These are phyloP conservation scores for Caenorhabditis afra DNA, from an alignment of 2,888 invertebrate species.

Conservation along the genomic window DNA sequence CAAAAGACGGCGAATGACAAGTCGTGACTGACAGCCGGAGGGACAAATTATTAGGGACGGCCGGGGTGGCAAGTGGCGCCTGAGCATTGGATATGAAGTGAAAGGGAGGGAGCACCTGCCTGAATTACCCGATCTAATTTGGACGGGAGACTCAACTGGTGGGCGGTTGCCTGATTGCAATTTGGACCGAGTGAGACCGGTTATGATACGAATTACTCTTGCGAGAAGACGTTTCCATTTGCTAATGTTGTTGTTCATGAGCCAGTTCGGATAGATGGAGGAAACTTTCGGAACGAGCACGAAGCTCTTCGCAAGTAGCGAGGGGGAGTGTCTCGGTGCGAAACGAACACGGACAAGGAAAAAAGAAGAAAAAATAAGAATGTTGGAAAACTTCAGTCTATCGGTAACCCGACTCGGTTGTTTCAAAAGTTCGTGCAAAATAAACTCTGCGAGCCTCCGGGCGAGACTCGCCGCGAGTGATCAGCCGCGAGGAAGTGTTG, in stretches of 20 bases:
- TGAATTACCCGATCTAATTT: constrained; percentile 21
- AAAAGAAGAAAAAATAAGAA: too few species aligned
- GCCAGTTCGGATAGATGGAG: too few species aligned
- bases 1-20: background rate
- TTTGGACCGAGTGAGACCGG: background rate
- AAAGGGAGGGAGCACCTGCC: constrained; percentile 19
- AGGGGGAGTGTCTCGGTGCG: too few species aligned
- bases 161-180: constrained; percentile 4
- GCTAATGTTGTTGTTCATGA: too few species aligned
- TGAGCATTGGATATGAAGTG: constrained; percentile 8
- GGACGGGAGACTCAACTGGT: constrained; percentile 16
- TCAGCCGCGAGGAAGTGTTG: constrained; percentile 24
- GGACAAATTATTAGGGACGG: constrained; percentile 29
- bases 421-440: constrained; percentile 3
- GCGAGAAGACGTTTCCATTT: too few species aligned
- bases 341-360: too few species aligned
- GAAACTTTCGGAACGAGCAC: too few species aligned
- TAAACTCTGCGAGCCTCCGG: background rate
- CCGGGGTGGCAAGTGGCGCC: constrained; percentile 27
- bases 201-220: too few species aligned
- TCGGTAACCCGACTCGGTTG: constrained; percentile 1
- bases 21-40: constrained; percentile 26
- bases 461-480: background rate
- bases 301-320: too few species aligned
- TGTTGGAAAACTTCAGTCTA: background rate